A percentile compares a stretch with the other conserved stretches of the same genome.
Evolutionary conservation across 2,113 vertebrate species (phyloP).

Genomic region (Crotalus viridis): DNA sequence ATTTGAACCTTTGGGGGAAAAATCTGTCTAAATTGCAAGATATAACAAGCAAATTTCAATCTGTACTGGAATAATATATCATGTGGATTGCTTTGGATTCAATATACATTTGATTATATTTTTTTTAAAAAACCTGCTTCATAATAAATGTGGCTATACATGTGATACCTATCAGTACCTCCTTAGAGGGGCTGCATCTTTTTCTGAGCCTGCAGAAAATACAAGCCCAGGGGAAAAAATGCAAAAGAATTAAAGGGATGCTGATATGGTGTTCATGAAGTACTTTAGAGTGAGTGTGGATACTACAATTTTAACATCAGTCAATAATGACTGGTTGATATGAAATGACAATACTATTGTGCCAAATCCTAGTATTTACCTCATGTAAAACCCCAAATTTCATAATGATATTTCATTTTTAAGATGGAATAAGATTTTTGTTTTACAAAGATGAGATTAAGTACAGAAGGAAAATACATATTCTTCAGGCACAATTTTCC

Average conservation of each 20-base stretch:
- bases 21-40: background rate
- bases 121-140: background rate
- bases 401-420: background rate
- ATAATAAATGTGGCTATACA: background rate
- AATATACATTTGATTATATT: background rate
- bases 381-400: background rate
- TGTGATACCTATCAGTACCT: background rate
- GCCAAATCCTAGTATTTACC: background rate
- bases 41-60: background rate
- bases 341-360: background rate
- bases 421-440: background rate
- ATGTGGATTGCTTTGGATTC: background rate
- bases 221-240: background rate
- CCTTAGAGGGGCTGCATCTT: background rate
- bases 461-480: background rate
- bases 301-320: background rate
- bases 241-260: background rate
- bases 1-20: no score
- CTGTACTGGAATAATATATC: background rate
- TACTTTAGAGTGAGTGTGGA: background rate
- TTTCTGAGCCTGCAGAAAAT: background rate
- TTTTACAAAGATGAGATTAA: background rate
- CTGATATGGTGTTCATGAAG: background rate
- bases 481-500: background rate
- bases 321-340: background rate